These are phyloP conservation scores for Podarcis raffonei DNA, from an alignment of 2,113 vertebrate genomes.

Conservation along the genomic window DNA sequence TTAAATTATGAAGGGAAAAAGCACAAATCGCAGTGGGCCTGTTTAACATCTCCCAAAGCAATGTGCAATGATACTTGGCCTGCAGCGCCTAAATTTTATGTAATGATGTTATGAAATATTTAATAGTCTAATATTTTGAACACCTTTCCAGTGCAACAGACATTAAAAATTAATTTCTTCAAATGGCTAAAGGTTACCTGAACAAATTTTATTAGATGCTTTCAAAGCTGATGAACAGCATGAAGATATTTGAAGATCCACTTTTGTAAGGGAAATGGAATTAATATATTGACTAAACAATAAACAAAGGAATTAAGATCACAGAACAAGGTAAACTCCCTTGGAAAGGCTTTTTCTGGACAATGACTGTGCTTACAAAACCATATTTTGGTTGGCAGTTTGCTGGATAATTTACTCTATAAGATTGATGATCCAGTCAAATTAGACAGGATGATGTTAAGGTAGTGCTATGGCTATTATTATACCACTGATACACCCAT, in stretches of 20 bases:
- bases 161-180: conserved; percentile 75
- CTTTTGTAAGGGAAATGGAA: conserved; percentile 50
- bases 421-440: not conserved
- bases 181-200: conserved; percentile 68
- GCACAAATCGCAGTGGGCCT: conserved; percentile 65
- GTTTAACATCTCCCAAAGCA: conserved; percentile 64
- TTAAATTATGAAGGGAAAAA: conserved; percentile 69
- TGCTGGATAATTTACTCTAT: not conserved
- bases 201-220: conserved; percentile 62
- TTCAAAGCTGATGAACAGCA: conserved; percentile 59
- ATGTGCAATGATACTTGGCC: conserved; percentile 50
- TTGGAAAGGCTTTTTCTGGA: not conserved
- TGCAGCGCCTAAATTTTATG: conserved; percentile 65
- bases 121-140: conserved; percentile 75
- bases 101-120: conserved; percentile 75
- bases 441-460: not conserved
- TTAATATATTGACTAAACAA: conserved; percentile 45
- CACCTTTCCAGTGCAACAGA: conserved; percentile 70
- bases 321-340: not conserved
- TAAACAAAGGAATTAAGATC: conserved; percentile 44
- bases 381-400: not conserved
- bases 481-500: not conserved
- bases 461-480: not conserved
- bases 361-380: not conserved
- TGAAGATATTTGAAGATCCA: conserved; percentile 25